Evolutionary conservation across 2,888 invertebrate genomes (phyloP), one percentile per base, ranked within the genome.

Genomic region (Homarus gammarus): DNA sequence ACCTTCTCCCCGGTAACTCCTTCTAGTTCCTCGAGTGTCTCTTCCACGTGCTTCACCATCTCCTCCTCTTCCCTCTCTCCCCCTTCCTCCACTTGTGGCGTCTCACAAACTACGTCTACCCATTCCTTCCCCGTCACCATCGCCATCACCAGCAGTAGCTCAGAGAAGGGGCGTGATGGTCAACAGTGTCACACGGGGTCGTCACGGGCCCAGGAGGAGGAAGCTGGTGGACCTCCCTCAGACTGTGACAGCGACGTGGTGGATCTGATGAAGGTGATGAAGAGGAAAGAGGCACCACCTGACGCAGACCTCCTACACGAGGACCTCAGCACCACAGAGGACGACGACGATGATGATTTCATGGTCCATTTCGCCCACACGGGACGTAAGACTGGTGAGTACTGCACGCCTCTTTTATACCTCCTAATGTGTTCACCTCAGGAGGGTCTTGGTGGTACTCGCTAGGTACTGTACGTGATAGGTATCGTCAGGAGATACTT

Each of bases 251-350:
- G 84, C 33, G 84, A 84, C 51, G 72, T 33, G n/a, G 72, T 84
- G 31, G 84, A 84, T 33, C 73, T 84, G 15, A 3, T 84, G 84
- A 84, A 84, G 36, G 84, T 84, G 44, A 84, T 84, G 84, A 72
- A 49, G 51, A 84, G 36, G 51, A 70, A 33, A 22, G 64, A 68
- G 36, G 27, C 18, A 3, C 44, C 22, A 0, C 70, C 44, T 22
- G 51, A 51, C 31, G 10, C n/a, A 3, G 49, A 70, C 22, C 51
- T 31, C 6, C 49, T 49, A 1, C 44, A 84, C 33, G 84, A 72
- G 44, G 40, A 44, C 49, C 56, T 38, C 15, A 49, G 56, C 56
- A 33, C 56, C n/a, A 78, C 78, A 15, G 82, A 82, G 3, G 61
- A 64, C 2, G 82, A 68, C 2, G 83, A 72, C 84, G 84, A 84